Percentiles rank a stretch among this genome's conserved stretches.
These are phyloP conservation scores for Oreochromis grahami DNA, from an alignment of 2,797 vertebrate genomes.

Conservation along the genomic window DNA sequence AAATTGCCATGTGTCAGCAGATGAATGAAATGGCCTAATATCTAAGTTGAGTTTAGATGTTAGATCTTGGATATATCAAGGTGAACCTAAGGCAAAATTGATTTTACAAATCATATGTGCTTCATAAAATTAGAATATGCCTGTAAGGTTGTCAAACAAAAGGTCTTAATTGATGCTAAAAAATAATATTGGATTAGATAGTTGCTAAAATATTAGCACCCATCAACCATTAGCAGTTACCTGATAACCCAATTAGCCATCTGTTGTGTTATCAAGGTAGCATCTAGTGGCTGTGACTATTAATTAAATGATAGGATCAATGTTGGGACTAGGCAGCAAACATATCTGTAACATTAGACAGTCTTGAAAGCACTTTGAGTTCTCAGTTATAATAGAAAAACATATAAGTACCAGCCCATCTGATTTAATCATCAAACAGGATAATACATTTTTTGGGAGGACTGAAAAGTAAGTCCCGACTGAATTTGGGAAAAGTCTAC, in stretches of 20 bases:
- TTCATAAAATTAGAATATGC: neutral
- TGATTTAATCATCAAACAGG: neutral
- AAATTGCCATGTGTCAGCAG: neutral
- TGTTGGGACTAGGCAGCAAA: neutral
- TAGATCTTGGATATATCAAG: neutral
- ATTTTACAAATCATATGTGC: neutral
- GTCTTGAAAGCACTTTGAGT: neutral
- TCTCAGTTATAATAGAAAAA: neutral
- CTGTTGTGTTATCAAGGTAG: neutral
- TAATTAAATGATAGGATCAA: neutral
- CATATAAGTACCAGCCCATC: neutral
- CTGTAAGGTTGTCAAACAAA: neutral
- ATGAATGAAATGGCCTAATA: neutral
- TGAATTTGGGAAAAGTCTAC: neutral
- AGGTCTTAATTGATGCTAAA: neutral
- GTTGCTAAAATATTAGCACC: neutral
- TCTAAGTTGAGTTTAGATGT: neutral
- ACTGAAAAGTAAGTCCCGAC: neutral
- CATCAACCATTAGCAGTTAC: neutral
- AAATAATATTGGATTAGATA: neutral
- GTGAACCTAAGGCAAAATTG: neutral
- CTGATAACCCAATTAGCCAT: neutral
- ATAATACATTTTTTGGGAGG: neutral
- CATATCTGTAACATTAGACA: neutral
- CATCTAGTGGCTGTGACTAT: neutral